These are phyloP conservation scores for Carcina quercana DNA, from an alignment of 2,888 invertebrate species.

Conservation along the genomic window DNA sequence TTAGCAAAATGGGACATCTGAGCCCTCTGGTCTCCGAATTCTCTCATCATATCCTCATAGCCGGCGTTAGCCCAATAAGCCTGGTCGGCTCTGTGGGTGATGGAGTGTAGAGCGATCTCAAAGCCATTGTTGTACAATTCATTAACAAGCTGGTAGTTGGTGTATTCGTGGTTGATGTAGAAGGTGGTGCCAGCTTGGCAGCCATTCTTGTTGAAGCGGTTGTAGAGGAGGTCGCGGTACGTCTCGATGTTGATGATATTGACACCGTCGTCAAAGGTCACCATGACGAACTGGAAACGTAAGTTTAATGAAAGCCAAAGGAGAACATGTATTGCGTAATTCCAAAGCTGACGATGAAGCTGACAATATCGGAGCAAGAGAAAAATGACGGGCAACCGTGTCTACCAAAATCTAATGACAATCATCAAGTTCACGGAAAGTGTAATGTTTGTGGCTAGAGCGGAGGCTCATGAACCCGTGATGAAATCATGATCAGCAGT, in stretches of 20 bases:
- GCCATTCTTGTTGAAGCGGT: conserved; percentile 76
- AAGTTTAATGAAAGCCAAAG: background rate
- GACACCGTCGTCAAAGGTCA: conserved; percentile 81
- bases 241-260: conserved; percentile 68
- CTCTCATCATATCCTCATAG: conserved; percentile 60
- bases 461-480: background rate
- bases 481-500: background rate
- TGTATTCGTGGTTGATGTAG: conserved; percentile 83
- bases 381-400: background rate
- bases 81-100: conserved; percentile 71
- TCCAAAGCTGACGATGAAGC: background rate
- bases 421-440: background rate
- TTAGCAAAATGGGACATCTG: conserved; percentile 69
- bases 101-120: conserved; percentile 82
- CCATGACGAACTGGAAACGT: conserved; percentile 74
- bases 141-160: conserved; percentile 77
- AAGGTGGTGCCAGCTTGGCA: conserved; percentile 78
- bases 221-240: conserved; percentile 65
- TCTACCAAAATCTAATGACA: background rate
- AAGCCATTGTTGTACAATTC: conserved; percentile 73
- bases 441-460: background rate
- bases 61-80: conserved; percentile 75
- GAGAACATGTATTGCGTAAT: background rate
- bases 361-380: background rate
- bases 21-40: conserved; percentile 75